These are phyloP conservation scores for Etheostoma cragini DNA, from an alignment of 2,113 vertebrate genomes.

Conservation along the genomic window DNA sequence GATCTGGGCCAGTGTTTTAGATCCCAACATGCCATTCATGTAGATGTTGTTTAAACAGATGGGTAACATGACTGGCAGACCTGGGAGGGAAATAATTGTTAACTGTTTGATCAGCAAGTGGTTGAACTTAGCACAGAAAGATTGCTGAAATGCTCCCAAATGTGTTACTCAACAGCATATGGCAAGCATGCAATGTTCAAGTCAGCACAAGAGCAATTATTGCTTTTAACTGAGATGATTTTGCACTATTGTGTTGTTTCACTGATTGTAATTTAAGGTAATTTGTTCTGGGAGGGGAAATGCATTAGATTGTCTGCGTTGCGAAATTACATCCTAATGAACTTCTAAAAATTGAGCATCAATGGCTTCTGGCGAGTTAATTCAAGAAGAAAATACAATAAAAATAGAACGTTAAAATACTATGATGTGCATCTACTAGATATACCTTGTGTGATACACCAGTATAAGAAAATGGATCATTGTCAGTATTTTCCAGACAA, in stretches of 20 bases:
- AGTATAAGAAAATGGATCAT: constrained; percentile 10
- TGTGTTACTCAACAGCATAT: constrained; percentile 12
- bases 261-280: constrained; percentile 45
- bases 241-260: constrained; percentile 31
- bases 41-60: constrained; percentile 19
- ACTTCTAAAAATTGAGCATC: background rate
- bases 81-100: constrained; percentile 25
- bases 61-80: constrained; percentile 13
- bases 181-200: constrained; percentile 9
- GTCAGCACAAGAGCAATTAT: constrained; percentile 43
- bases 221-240: constrained; percentile 49
- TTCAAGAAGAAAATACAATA: background rate
- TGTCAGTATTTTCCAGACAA: constrained; percentile 11
- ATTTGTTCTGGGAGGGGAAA: constrained; percentile 42
- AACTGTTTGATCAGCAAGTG: constrained; percentile 36
- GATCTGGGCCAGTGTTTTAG: constrained; percentile 55
- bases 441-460: background rate
- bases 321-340: constrained; percentile 45
- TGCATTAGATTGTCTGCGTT: constrained; percentile 11
- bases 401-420: background rate
- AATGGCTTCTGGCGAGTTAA: background rate
- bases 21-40: constrained; percentile 17
- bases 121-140: constrained; percentile 33
- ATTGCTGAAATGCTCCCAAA: constrained; percentile 25
- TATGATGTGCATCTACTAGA: background rate